Percentiles rank a stretch among this genome's conserved stretches.
phyloP scores from a whole-genome alignment of 2,888 invertebrate genomes.

The Xanthorhoe spadicearia region DNA sequence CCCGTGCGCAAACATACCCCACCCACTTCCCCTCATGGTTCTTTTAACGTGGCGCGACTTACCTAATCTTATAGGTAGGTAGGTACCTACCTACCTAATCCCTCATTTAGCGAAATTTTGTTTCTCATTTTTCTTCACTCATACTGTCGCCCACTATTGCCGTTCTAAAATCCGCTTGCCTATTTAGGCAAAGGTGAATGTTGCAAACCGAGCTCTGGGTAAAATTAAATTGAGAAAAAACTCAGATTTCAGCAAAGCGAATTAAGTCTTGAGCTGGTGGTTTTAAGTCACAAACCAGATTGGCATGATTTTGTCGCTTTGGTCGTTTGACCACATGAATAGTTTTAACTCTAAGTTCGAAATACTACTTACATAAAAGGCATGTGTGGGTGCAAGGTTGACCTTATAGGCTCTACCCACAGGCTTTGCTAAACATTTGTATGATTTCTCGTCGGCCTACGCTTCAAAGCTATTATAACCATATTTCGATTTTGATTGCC shows the following conservation, averaged over 20 bases:
- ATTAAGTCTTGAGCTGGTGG: slow-evolving; percentile 29
- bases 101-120: slow-evolving; percentile 2
- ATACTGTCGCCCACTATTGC: slow-evolving; percentile 73
- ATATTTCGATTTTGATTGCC: slow-evolving; percentile 46
- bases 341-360: slow-evolving; percentile 68
- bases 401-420: slow-evolving; percentile 82
- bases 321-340: slow-evolving; percentile 41
- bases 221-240: slow-evolving; percentile 48
- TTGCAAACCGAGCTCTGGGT: slow-evolving; percentile 67
- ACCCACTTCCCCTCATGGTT: no score
- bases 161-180: slow-evolving; percentile 83
- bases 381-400: slow-evolving; percentile 83
- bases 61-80: background rate
- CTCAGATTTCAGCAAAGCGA: slow-evolving; percentile 20
- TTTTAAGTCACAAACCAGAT: slow-evolving; percentile 46
- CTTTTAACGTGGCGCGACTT: no score
- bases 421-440: slow-evolving; percentile 73
- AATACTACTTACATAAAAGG: slow-evolving; percentile 76
- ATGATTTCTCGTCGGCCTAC: slow-evolving; percentile 80
- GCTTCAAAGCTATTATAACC: slow-evolving; percentile 68
- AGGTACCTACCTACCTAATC: background rate
- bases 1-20: no score
- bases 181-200: slow-evolving; percentile 84
- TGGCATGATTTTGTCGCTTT: slow-evolving; percentile 42
- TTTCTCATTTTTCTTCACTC: slow-evolving; percentile 58